A percentile compares a stretch with the other conserved stretches of the same genome.
Conservation (phyloP, 1,140 invertebrate genomes). For the Drosophila arizonae region DNA sequence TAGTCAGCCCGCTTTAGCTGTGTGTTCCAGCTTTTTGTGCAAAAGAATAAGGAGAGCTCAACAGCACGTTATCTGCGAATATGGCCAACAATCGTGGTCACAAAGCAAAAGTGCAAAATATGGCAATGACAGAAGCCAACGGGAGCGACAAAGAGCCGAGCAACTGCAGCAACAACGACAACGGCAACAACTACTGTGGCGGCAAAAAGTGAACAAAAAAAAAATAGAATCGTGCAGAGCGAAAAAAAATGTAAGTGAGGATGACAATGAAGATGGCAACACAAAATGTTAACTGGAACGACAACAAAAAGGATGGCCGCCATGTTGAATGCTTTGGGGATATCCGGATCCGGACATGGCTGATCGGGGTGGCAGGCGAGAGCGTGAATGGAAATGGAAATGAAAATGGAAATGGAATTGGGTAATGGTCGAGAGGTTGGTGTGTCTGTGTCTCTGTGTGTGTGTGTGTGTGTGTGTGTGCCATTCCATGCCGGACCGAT, state of each 20-base stretch:
- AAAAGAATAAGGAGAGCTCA: background rate
- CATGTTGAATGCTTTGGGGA: conserved; percentile 47
- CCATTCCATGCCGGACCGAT: conserved; percentile 16
- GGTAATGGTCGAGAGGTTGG: conserved; percentile 2
- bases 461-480: background rate
- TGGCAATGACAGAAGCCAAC: conserved; percentile 55
- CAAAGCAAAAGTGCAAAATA: conserved; percentile 59
- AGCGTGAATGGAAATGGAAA: background rate
- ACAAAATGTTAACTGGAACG: conserved; percentile 44
- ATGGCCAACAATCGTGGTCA: conserved; percentile 33
- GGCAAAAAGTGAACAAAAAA: background rate
- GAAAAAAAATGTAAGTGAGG: background rate
- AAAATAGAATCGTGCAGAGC: background rate
- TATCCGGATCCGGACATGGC: conserved; percentile 28
- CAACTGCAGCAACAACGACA: background rate
- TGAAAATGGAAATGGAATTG: background rate
- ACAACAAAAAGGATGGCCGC: conserved; percentile 51
- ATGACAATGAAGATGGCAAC: conserved; percentile 46
- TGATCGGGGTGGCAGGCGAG: background rate
- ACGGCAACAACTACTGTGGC: background rate
- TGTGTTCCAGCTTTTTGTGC: background rate
- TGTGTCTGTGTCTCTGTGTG: background rate
- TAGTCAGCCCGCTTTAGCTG: background rate
- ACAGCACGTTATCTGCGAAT: conserved; percentile 15
- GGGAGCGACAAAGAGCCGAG: background rate